Conservation (phyloP, 2,113 vertebrate species). For the Centropus bengalensis region DNA sequence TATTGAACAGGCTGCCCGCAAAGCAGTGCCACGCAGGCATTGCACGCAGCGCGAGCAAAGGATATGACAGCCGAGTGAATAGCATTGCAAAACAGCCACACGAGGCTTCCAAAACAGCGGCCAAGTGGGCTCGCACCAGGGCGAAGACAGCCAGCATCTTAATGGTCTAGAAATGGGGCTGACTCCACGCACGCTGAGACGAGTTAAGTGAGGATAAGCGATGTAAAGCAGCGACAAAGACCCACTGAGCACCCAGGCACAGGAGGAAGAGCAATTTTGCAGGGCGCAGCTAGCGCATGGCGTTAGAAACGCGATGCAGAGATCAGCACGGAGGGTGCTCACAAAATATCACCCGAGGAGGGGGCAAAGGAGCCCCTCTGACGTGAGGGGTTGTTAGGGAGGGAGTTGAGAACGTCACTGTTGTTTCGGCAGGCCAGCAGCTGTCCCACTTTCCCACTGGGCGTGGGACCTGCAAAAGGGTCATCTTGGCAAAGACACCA, state of each 20-base stretch:
- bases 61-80: neutral
- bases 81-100: neutral
- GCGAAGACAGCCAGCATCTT: neutral
- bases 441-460: fast-evolving
- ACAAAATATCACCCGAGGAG: neutral
- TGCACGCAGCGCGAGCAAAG: fast-evolving
- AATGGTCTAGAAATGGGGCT: neutral
- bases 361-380: neutral
- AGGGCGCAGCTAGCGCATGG: neutral
- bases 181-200: neutral
- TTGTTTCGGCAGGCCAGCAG: neutral
- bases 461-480: neutral
- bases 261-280: neutral
- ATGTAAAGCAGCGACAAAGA: too few relatives aligned
- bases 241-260: neutral
- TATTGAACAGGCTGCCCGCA: fast-evolving
- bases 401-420: neutral
- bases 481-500: neutral
- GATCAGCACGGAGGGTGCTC: fast-evolving
- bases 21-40: fast-evolving
- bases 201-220: neutral
- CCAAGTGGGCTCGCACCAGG: neutral
- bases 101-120: neutral
- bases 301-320: neutral
- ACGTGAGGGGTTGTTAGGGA: neutral